phyloP scores from a whole-genome alignment of 2,113 vertebrate species.

The Scatophagus argus region DNA sequence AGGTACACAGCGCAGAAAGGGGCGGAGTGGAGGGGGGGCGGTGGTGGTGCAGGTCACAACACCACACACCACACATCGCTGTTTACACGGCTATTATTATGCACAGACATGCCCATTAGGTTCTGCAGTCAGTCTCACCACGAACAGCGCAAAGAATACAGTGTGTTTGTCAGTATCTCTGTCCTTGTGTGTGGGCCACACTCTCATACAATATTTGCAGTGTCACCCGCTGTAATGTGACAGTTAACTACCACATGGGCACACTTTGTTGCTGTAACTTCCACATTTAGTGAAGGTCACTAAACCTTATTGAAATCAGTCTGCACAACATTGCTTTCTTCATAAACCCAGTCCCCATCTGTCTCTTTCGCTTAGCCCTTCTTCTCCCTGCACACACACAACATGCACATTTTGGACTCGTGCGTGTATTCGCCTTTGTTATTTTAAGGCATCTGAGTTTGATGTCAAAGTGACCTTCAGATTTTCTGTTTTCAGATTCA shows the following conservation, averaged over 20 bases:
- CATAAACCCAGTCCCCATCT: slow-evolving; percentile 11
- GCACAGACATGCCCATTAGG: slow-evolving; percentile 64
- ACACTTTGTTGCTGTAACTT: slow-evolving; percentile 3
- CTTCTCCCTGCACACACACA: neutral
- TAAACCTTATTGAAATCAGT: slow-evolving; percentile 30
- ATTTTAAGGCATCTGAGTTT: slow-evolving; percentile 27
- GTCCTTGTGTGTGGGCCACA: slow-evolving; percentile 24
- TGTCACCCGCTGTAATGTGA: slow-evolving; percentile 15
- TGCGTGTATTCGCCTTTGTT: neutral
- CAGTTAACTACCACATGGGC: slow-evolving; percentile 23
- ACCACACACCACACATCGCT: slow-evolving; percentile 19
- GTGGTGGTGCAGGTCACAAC: no score
- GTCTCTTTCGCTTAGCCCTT: slow-evolving; percentile 8
- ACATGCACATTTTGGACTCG: neutral
- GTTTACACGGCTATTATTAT: slow-evolving; percentile 63
- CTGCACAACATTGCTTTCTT: slow-evolving; percentile 18
- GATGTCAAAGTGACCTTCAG: slow-evolving; percentile 55
- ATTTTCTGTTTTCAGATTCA: slow-evolving; percentile 39
- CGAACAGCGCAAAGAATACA: slow-evolving; percentile 33
- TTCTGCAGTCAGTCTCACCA: slow-evolving; percentile 47
- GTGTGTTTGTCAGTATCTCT: slow-evolving; percentile 2
- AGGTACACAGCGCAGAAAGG: slow-evolving; percentile 83
- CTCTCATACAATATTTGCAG: slow-evolving; percentile 16
- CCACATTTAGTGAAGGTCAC: slow-evolving; percentile 58
- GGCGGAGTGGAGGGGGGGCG: neutral